Conservation (phyloP, 2,888 invertebrate species). For the Macroteleia sp. region DNA sequence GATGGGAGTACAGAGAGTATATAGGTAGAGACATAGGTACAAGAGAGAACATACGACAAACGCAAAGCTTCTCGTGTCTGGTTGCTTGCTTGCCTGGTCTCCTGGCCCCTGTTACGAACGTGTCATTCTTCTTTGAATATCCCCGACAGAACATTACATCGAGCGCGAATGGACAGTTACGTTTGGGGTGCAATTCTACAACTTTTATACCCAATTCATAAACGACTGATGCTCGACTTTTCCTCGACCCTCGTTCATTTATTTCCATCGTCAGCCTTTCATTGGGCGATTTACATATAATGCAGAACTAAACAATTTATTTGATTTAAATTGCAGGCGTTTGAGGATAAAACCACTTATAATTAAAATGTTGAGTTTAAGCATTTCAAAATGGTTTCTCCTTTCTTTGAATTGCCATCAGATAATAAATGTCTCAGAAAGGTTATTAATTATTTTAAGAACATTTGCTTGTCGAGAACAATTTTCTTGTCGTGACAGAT, state of each 20-base stretch:
- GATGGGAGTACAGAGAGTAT: constrained; percentile 76
- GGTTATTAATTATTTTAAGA: no score
- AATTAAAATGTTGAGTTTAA: no score
- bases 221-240: constrained; percentile 61
- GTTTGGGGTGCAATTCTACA: constrained; percentile 77
- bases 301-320: no score
- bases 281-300: no score
- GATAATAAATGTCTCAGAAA: no score
- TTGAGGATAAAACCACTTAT: no score
- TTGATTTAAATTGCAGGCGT: no score
- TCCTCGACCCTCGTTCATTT: constrained; percentile 37
- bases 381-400: no score
- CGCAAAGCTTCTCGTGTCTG: constrained; percentile 39
- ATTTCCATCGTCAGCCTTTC: constrained; percentile 23
- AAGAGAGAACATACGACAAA: constrained; percentile 54
- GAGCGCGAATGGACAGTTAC: constrained; percentile 76
- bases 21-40: constrained; percentile 76
- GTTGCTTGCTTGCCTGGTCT: constrained; percentile 54
- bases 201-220: constrained; percentile 62
- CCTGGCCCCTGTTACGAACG: constrained; percentile 66
- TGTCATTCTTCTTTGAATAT: constrained; percentile 67
- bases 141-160: constrained; percentile 73
- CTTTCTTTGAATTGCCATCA: no score
- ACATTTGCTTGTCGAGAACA: no score
- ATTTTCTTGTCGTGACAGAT: no score